Base-by-base conservation (phyloP, 2,113 vertebrate genomes). In the Chloropsis hardwickii region DNA sequence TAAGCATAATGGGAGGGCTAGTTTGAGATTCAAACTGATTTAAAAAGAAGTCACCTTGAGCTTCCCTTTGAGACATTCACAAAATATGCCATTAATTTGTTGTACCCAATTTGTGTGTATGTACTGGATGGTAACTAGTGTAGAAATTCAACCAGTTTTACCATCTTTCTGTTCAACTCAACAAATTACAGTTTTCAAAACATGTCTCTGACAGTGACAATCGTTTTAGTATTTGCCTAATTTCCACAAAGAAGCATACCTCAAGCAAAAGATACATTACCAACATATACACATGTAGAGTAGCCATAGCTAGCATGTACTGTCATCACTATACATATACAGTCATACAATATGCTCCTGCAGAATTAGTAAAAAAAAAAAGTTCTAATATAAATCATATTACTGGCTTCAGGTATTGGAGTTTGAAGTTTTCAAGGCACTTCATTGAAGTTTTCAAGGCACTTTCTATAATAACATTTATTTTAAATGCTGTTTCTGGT, bases 1-100 rank as follows among this genome's bases (percentile, higher is more conserved):
- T 47, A 90, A 94, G 87, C 85, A 64, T 71, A 35, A 88, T 86
- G 67, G 90, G 79, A 92, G 91, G 90, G 79, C 85, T 87, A 77
- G 71, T 83, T 88, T 81, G 86, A 88, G 44, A 93, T 90, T 94
- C 64, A 64, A 86, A 69, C 22, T 83, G 64, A 92, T 71, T 85
- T 82, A 58, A 82, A 95, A 95, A 86, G 50, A 93, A 77, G 81
- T 92, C 86, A 87, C 58, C 29, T 94, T 58, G 90, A 95, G 66
- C 54, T 95, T 95, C 56, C 85, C 90, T 88, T 76, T 77, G 81
- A 91, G 90, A 93, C 72, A 78, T 93, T 88, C 69, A 71, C n/a
- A 95, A 93, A 90, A 90, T 39, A 95, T 3, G 53, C 37, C 82
- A 65, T 71, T 93, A 88, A 95, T 95, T 65, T 94, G 57, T 58